Percentiles rank a stretch among this genome's conserved stretches.
phyloP scores from a whole-genome alignment of 2,797 vertebrate genomes.

The Siniperca obscura region DNA sequence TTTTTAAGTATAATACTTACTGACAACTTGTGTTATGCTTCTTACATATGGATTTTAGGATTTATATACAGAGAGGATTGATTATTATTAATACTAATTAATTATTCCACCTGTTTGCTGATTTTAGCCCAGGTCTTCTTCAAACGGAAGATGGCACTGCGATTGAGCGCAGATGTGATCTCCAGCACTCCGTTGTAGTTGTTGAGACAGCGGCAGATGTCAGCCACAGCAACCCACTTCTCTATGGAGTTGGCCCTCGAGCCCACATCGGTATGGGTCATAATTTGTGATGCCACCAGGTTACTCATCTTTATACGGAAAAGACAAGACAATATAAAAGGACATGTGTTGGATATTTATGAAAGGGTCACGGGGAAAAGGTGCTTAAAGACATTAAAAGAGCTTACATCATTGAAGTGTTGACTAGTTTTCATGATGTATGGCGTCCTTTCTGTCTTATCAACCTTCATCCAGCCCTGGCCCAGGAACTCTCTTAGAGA shows the following conservation, averaged over 20 bases:
- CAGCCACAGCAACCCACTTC: slow-evolving; percentile 96
- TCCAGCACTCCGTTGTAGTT: slow-evolving; percentile 96
- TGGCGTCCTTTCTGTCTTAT: slow-evolving; percentile 94
- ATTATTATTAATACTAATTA: not conserved
- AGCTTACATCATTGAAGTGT: slow-evolving; percentile 94
- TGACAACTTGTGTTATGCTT: not conserved
- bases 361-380: not conserved
- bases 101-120: slow-evolving; percentile 90
- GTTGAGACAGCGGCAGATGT: slow-evolving; percentile 95
- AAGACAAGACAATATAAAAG: not conserved
- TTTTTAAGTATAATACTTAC: not conserved
- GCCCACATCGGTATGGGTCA: slow-evolving; percentile 92
- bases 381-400: not conserved
- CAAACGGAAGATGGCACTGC: slow-evolving; percentile 95
- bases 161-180: slow-evolving; percentile 95
- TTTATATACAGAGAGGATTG: not conserved
- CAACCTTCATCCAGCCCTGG: slow-evolving; percentile 97
- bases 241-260: slow-evolving; percentile 93
- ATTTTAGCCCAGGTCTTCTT: slow-evolving; percentile 98
- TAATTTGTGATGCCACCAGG: slow-evolving; percentile 96
- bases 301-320: slow-evolving; percentile 92
- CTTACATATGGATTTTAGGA: not conserved
- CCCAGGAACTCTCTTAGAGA: slow-evolving; percentile 93
- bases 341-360: not conserved
- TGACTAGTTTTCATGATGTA: slow-evolving; percentile 98